Evolutionary conservation across 2,113 vertebrate genomes (phyloP).

Genomic region (Gymnogyps californianus): DNA sequence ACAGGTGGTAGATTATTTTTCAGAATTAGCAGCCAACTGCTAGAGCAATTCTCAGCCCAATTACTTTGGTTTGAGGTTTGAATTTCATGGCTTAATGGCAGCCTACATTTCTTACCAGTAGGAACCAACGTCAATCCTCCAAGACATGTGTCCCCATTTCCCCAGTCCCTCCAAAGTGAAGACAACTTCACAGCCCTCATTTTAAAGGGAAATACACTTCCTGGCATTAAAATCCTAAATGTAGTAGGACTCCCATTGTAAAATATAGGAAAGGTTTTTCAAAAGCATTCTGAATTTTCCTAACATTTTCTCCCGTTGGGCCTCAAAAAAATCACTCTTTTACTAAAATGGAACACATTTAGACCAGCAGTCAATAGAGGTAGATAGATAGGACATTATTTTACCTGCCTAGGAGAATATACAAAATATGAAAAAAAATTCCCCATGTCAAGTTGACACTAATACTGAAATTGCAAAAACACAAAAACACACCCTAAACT

Average conservation of each 20-base stretch:
- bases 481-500: neutral
- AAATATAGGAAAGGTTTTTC: neutral
- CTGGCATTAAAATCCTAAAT: neutral
- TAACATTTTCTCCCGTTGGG: neutral
- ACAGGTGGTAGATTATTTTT: conserved; percentile 61
- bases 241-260: neutral
- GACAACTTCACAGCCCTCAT: neutral
- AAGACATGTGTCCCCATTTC: neutral
- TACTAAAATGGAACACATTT: neutral
- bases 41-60: neutral
- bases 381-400: neutral
- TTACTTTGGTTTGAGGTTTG: neutral
- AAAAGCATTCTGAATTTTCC: neutral
- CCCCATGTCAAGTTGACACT: neutral
- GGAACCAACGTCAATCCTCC: neutral
- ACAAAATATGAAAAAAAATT: neutral
- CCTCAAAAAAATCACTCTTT: neutral
- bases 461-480: neutral
- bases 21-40: conserved; percentile 46
- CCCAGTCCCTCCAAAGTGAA: neutral
- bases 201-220: neutral
- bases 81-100: neutral
- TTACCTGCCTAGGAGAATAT: neutral
- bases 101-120: neutral
- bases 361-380: neutral